phyloP scores from a whole-genome alignment of 2,797 vertebrate species.

The Triplophysa yarkandensis region DNA sequence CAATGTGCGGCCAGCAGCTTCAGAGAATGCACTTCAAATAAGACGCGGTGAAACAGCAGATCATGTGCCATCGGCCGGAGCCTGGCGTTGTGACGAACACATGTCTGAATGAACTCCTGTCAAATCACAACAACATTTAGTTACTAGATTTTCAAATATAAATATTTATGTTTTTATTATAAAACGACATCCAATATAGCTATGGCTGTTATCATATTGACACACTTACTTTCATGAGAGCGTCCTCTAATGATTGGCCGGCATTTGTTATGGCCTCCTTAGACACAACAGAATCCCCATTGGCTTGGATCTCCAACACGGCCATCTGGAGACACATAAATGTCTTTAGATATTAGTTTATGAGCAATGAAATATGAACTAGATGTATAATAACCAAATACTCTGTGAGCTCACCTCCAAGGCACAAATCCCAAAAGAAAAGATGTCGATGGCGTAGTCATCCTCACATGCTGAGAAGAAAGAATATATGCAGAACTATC shows the following conservation, averaged over 20 bases:
- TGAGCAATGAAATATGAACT: not conserved
- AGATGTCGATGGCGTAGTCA: constrained; percentile 80
- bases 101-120: constrained; percentile 93
- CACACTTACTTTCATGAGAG: constrained; percentile 87
- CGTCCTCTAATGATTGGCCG: constrained; percentile 86
- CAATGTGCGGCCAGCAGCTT: constrained; percentile 94
- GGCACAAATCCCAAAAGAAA: constrained; percentile 83
- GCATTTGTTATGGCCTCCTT: constrained; percentile 86
- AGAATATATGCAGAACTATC: not conserved
- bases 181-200: too few species aligned
- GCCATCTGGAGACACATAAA: constrained; percentile 72
- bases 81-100: constrained; percentile 84
- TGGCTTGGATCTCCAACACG: constrained; percentile 91
- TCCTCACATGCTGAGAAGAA: constrained; percentile 71
- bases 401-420: constrained; percentile 73
- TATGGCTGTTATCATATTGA: not conserved
- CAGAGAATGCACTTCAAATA: constrained; percentile 96
- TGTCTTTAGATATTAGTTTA: not conserved
- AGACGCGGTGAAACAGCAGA: constrained; percentile 93
- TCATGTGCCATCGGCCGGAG: constrained; percentile 85
- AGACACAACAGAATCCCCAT: constrained; percentile 86
- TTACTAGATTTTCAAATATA: not conserved
- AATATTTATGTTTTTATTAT: not conserved
- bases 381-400: not conserved
- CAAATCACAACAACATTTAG: not conserved